phyloP scores from a whole-genome alignment of 2,113 vertebrate genomes.

The Leptodactylus fuscus region DNA sequence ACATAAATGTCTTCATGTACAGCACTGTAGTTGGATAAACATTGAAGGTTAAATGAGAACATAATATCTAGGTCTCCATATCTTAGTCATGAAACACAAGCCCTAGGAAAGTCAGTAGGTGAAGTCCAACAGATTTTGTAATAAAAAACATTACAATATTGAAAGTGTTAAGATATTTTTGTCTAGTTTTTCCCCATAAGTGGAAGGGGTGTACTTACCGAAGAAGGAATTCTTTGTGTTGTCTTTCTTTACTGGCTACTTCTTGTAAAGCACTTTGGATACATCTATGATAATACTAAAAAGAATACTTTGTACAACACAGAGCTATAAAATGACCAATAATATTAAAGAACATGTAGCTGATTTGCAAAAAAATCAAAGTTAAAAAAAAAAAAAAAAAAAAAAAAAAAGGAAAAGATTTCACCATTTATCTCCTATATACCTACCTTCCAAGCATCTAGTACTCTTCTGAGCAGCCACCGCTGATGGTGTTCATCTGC shows the following conservation, averaged over 20 bases:
- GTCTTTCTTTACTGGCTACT: conserved; percentile 68
- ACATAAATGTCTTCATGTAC: too few species aligned
- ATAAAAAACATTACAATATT: too few species aligned
- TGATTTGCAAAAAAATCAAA: background rate
- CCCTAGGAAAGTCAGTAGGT: too few species aligned
- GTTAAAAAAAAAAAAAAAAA: background rate
- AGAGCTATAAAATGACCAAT: background rate
- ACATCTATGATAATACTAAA: conserved; percentile 69
- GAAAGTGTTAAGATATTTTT: too few species aligned
- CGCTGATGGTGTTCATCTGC: conserved; percentile 70
- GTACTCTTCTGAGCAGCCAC: conserved; percentile 66
- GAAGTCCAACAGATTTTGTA: too few species aligned
- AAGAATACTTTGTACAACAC: background rate
- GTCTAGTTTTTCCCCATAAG: too few species aligned
- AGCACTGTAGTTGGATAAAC: too few species aligned
- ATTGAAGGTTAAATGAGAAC: too few species aligned
- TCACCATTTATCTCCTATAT: too few species aligned
- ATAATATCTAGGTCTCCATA: too few species aligned
- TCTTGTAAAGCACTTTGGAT: conserved; percentile 61
- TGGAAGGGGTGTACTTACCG: conserved; percentile 65
- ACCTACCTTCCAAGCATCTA: conserved; percentile 79
- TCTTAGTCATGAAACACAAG: too few species aligned
- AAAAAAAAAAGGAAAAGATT: background rate
- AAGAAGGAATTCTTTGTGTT: conserved; percentile 57
- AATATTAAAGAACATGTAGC: background rate